Conservation (phyloP, 1,140 invertebrate species). For the Zaprionus inermis region DNA sequence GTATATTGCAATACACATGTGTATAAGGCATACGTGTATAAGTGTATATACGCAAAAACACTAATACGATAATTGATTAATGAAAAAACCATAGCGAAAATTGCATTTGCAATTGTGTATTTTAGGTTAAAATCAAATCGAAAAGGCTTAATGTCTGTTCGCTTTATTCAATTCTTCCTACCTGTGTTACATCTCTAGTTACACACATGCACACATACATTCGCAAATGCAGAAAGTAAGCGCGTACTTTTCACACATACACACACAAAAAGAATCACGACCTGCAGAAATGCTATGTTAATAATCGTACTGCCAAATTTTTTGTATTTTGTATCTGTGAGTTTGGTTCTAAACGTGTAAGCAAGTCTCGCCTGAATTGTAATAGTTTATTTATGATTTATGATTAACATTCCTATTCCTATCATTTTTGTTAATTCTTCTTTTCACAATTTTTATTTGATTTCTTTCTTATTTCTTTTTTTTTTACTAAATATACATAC, state of each 20-base stretch:
- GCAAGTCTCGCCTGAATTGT: constrained; percentile 36
- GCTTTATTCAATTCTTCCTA: constrained; percentile 23
- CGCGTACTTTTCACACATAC: constrained; percentile 30
- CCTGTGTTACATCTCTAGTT: constrained; percentile 12
- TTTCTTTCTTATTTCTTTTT: constrained; percentile 3
- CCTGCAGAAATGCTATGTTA: constrained; percentile 31
- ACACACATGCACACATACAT: constrained; percentile 25
- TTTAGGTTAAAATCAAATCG: constrained; percentile 19
- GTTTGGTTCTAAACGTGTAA: constrained; percentile 33
- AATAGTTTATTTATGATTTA: constrained; percentile 40
- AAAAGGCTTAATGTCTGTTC: constrained; percentile 19
- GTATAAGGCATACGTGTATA: too few species aligned
- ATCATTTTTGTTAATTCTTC: constrained; percentile 19
- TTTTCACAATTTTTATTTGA: constrained; percentile 19
- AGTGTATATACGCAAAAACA: neutral
- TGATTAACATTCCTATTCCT: constrained; percentile 20
- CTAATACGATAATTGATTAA: neutral
- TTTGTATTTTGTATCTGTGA: constrained; percentile 28
- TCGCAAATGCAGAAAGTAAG: constrained; percentile 37
- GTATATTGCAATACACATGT: neutral
- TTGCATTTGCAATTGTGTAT: constrained; percentile 25
- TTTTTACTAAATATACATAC: constrained; percentile 46
- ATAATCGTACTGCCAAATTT: constrained; percentile 40
- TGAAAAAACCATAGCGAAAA: constrained; percentile 19
- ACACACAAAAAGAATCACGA: neutral